A percentile compares a stretch with the other conserved stretches of the same genome.
Evolutionary conservation across 2,113 vertebrate genomes (phyloP).

Genomic region (Sceloporus tristichus): DNA sequence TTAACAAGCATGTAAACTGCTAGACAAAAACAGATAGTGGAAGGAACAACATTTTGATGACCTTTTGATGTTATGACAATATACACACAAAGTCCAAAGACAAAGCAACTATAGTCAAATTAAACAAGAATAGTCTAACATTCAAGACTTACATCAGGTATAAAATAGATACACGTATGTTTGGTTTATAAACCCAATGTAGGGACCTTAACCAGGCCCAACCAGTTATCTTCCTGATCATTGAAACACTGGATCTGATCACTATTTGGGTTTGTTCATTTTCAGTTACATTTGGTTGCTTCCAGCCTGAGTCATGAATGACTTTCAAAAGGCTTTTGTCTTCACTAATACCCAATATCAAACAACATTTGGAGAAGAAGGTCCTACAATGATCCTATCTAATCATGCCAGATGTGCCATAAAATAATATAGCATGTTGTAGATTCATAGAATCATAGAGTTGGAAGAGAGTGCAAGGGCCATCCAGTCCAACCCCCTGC

Average conservation of each 20-base stretch:
- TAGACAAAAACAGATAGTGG: not conserved
- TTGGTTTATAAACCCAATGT: slow-evolving; percentile 14
- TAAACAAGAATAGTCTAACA: not conserved
- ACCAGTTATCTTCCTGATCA: not conserved
- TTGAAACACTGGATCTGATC: not conserved
- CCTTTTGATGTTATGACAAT: not conserved
- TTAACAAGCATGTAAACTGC: slow-evolving; percentile 10
- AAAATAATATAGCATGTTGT: not conserved
- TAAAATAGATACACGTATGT: not conserved
- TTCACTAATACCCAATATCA: not conserved
- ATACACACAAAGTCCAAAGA: not conserved
- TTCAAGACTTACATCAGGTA: slow-evolving; percentile 3
- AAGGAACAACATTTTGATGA: slow-evolving; percentile 26
- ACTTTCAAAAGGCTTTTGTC: not conserved
- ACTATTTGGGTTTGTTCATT: not conserved
- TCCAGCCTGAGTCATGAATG: not conserved
- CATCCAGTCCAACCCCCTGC: too few species aligned
- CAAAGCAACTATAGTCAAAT: slow-evolving; percentile 5
- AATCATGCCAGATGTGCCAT: not conserved
- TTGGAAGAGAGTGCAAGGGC: too few species aligned
- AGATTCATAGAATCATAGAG: not conserved
- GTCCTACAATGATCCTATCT: not conserved
- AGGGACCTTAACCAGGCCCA: slow-evolving; percentile 6
- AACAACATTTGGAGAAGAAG: not conserved
- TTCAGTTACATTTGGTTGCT: slow-evolving; percentile 12